phyloP scores from a whole-genome alignment of 2,797 vertebrate genomes.

The Chrysocyon brachyurus region DNA sequence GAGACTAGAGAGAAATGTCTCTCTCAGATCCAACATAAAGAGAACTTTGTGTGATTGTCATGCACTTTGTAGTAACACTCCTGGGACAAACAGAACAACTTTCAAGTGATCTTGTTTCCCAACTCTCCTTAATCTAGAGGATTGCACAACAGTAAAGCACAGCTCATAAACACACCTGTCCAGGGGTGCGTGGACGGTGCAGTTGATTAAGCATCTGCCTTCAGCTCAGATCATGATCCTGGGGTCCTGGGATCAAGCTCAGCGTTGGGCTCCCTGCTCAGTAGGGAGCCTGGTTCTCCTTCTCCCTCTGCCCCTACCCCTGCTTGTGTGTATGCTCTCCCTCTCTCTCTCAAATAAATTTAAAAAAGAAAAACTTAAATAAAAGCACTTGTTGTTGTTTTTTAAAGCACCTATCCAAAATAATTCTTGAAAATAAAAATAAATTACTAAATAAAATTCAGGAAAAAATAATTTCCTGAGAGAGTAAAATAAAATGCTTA shows the following conservation, averaged over 20 bases:
- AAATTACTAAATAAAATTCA: constrained; percentile 37
- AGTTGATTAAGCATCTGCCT: neutral
- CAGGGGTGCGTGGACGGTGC: neutral
- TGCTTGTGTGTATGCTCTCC: neutral
- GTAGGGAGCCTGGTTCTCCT: neutral
- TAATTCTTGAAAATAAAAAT: constrained; percentile 28
- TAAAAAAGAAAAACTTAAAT: neutral
- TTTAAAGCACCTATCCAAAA: neutral
- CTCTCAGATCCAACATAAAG: neutral
- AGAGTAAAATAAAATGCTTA: neutral
- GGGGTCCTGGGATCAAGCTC: neutral
- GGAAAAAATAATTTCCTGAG: neutral
- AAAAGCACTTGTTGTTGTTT: neutral
- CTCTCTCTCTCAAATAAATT: neutral
- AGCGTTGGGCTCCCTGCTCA: neutral
- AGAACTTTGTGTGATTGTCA: neutral
- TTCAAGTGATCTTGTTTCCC: neutral
- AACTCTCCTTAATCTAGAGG: neutral
- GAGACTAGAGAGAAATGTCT: constrained; percentile 23
- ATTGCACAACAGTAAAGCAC: neutral
- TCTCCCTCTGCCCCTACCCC: neutral
- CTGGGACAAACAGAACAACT: neutral
- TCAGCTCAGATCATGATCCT: neutral
- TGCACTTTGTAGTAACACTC: neutral
- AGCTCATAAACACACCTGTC: neutral